Evolutionary conservation across 2,797 vertebrate species (phyloP).

Genomic region (Enteromius trimaculatus): DNA sequence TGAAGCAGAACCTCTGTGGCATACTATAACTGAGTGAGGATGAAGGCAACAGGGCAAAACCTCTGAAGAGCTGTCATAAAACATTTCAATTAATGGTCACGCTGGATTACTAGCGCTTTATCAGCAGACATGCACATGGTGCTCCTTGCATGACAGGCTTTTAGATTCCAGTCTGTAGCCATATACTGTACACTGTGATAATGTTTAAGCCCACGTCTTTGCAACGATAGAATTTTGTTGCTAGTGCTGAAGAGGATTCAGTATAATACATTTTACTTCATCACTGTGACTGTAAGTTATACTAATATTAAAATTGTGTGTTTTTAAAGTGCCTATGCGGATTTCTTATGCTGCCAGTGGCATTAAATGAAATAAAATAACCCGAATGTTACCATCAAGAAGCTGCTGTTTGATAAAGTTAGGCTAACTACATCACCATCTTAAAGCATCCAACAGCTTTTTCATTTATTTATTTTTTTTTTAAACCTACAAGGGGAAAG

Average conservation of each 20-base stretch:
- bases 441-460: background rate
- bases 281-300: background rate
- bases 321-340: background rate
- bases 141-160: background rate
- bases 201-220: background rate
- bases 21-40: background rate
- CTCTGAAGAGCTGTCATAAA: slow-evolving; percentile 6
- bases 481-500: background rate
- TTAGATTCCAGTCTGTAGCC: background rate
- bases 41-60: slow-evolving; percentile 1
- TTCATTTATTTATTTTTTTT: background rate
- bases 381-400: background rate
- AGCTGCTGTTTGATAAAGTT: background rate
- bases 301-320: background rate
- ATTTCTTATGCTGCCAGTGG: background rate
- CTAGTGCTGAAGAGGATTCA: background rate
- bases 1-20: background rate
- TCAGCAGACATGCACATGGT: slow-evolving; percentile 27
- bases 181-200: background rate
- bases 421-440: background rate
- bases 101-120: slow-evolving; percentile 21
- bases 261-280: background rate
- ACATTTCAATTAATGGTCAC: slow-evolving; percentile 24
- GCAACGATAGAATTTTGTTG: background rate
- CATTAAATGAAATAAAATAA: background rate